Base-by-base conservation (phyloP, 2,113 vertebrate species). In the Tragelaphus imberbis region DNA sequence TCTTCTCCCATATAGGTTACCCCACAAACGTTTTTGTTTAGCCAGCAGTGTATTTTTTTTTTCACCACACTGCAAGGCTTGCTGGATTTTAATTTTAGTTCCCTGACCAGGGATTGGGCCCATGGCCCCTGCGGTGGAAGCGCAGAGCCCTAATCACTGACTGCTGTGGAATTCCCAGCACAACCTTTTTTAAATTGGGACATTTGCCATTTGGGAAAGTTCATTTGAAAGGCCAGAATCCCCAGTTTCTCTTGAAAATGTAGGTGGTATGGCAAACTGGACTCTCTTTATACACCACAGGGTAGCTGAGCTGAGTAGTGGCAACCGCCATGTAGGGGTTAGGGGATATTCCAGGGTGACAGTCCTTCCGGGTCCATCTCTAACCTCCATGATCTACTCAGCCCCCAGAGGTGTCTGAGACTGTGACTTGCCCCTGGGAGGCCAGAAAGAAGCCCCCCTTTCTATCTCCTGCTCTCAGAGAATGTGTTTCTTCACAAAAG, bases 281-380 rank as follows among this genome's bases (percentile, higher is more conserved):
- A 51, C 40, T 63, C 16, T 9, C 36, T 44, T 40, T 33, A 17
- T 0, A 6, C n/a, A 21, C 36, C 89, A 14, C 1, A 61, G 58
- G 14, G 40, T n/a, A 33, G 28, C 58, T 84, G 33, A 36, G 65
- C 80, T 4, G 28, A 40, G 30, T 1, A 15, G 27, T 75, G 61
- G 21, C 59, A 10, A 3, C 7, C 53, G 3, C 13, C 17, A 10
- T 3, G 0, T 27, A 2, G 40, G n/a, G 51, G 4, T 61, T 15
- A 28, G 19, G 40, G 17, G 0, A 14, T 44, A 3, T 79, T 89
- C 49, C 56, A 21, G 44, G 7, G 25, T 27, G 33, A 16, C 15
- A n/a, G 51, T 6, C 36, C 15, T 94, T 55, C 51, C 8, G 3
- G 59, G 7, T 9, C 14, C 49, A 68, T 84, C 7, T 89, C 17